Evolutionary conservation across 2,888 invertebrate genomes (phyloP), one percentile per base, ranked within the genome.

Genomic region (Eucriotettix oculatus): DNA sequence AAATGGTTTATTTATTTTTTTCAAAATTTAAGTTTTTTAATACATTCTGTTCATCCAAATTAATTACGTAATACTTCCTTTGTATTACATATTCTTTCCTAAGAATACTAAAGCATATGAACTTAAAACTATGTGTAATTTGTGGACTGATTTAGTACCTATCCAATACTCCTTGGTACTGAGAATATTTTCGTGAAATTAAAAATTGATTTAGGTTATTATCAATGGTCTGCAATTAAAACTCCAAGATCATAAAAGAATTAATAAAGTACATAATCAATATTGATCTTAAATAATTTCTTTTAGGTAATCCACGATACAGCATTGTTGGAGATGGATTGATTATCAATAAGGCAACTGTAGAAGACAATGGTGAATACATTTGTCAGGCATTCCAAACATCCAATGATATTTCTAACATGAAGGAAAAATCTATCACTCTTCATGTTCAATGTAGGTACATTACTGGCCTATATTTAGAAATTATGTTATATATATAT

Each of bases 371-470:
- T 64, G 80, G 79, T 65, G 76, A 76, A 66, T 82, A 80, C 71
- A 75, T 76, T 65, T 82, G 82, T 70, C 75, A 76, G 67, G 82
- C 80, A 57, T 75, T 75, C 66, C 80, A 81, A 70, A 64, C 68
- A n/a, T 67, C 67, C 17, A 70, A 73, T 61, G 74, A 73, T 66
- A 76, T 75, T 63, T 78, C 78, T 65, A 77, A 76, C 67, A 74
- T 80, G 65, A 72, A 75, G 67, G 77, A 78, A 67, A 75, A 76
- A 66, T 75, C 75, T 66, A 80, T 82, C 68, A 74, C 74, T 67
- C 74, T 82, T 67, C 76, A 76, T 71, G 78, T 82, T 66, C 75
- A 78, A 74, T 80, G 82, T 82, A 74, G 80, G 81, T 79, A 69
- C 66, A 64, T 67, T 65, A 16, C 41, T 29, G 16, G 12, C n/a